These are phyloP conservation scores for Rhipidura dahli DNA, from an alignment of 2,113 vertebrate genomes.

Conservation along the genomic window DNA sequence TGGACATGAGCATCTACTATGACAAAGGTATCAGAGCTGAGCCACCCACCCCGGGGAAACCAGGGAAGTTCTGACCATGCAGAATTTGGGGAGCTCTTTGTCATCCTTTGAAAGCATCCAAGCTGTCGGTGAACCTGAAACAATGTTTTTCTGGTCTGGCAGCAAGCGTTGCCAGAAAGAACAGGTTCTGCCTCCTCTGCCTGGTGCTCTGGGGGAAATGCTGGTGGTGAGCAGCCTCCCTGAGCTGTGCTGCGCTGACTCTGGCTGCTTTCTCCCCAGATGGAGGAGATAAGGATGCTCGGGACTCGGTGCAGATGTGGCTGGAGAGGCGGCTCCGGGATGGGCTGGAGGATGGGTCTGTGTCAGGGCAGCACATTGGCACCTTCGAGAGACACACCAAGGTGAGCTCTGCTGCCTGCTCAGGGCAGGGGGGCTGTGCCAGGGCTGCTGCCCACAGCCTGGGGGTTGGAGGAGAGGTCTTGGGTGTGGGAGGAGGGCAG, in stretches of 20 bases:
- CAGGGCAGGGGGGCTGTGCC: neutral
- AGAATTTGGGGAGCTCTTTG: neutral
- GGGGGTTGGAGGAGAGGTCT: neutral
- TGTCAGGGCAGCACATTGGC: slow-evolving; percentile 76
- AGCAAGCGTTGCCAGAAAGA: neutral
- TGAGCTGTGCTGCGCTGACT: neutral
- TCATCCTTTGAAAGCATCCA: neutral
- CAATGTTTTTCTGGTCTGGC: neutral
- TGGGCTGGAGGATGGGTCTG: slow-evolving; percentile 75
- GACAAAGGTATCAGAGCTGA: slow-evolving; percentile 82
- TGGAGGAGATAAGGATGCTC: slow-evolving; percentile 92
- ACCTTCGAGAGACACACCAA: slow-evolving; percentile 91
- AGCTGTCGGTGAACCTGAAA: neutral
- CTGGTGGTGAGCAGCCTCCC: neutral
- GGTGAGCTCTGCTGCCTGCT: slow-evolving; percentile 58
- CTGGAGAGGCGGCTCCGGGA: slow-evolving; percentile 84
- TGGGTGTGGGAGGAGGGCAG: neutral
- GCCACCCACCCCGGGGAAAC: neutral
- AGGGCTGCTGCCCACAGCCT: rapidly evolving
- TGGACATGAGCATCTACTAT: slow-evolving; percentile 97
- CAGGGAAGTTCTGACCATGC: neutral
- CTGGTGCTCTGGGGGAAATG: neutral
- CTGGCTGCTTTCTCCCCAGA: slow-evolving; percentile 65
- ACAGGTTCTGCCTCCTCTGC: slow-evolving; percentile 6
- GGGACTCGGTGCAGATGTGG: slow-evolving; percentile 86